Percentiles rank a stretch among this genome's conserved stretches.
Evolutionary conservation across 2,888 invertebrate genomes (phyloP).

Genomic region (Miltochrista miniata): DNA sequence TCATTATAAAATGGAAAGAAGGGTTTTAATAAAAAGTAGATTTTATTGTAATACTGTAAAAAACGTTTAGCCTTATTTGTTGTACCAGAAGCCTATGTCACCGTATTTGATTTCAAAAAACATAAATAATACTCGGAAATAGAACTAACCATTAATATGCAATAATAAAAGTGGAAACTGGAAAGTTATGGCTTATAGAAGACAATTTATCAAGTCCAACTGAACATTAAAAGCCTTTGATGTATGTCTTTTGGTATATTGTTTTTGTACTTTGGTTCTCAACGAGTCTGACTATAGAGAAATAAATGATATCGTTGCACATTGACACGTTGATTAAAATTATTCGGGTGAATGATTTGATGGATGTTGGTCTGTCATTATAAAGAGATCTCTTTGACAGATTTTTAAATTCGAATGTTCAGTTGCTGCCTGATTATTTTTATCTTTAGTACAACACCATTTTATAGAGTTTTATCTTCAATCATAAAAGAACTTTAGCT

Average conservation of each 20-base stretch:
- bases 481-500: no score
- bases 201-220: conserved; percentile 40
- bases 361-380: not conserved
- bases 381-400: not conserved
- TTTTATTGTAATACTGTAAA: no score
- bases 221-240: conserved; percentile 42
- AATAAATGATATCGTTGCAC: not conserved
- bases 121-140: not conserved
- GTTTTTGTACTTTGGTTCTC: conserved; percentile 24
- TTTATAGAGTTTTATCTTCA: no score
- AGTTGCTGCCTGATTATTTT: no score
- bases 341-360: not conserved
- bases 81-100: no score
- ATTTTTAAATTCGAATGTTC: no score
- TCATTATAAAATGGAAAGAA: no score
- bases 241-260: conserved; percentile 28
- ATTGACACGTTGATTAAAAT: conserved; percentile 1
- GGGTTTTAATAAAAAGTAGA: no score
- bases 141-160: conserved; percentile 8
- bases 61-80: no score
- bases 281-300: conserved; percentile 10
- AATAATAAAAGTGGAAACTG: conserved; percentile 30
- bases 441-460: no score
- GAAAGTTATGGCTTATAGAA: conserved; percentile 32
- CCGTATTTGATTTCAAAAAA: no score